A percentile compares a stretch with the other conserved stretches of the same genome.
Evolutionary conservation across 1,140 invertebrate species (phyloP).

Genomic region (Chrysoperla carnea): DNA sequence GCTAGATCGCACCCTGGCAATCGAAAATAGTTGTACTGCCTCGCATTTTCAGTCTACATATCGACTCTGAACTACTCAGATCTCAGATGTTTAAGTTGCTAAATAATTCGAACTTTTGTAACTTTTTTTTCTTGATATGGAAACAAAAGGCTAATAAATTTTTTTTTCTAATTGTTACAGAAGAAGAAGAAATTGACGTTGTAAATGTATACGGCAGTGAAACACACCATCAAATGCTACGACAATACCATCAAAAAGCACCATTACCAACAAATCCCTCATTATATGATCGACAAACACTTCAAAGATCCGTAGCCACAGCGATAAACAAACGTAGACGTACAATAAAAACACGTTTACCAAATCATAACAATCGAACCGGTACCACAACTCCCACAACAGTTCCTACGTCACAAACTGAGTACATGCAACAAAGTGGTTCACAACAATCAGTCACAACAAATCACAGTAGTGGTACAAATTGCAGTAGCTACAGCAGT

Average conservation of each 20-base stretch:
- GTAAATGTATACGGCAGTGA: constrained; percentile 39
- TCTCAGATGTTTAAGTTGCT: no score
- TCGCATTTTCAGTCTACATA: no score
- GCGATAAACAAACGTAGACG: constrained; percentile 18
- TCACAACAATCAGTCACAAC: constrained; percentile 10
- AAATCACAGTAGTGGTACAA: constrained; percentile 13
- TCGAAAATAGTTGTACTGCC: no score
- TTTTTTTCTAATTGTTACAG: constrained; percentile 26
- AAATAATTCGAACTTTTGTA: no score
- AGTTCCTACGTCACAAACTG: background rate
- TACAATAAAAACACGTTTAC: background rate
- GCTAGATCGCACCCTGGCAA: no score
- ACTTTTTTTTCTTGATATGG: no score
- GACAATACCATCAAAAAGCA: constrained; percentile 21
- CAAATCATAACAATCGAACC: constrained; percentile 4
- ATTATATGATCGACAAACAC: constrained; percentile 35
- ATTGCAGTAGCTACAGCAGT: constrained; percentile 7
- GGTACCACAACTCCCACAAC: constrained; percentile 4
- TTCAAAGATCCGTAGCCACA: constrained; percentile 36
- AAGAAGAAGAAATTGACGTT: constrained; percentile 73
- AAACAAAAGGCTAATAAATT: no score
- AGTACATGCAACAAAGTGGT: constrained; percentile 10
- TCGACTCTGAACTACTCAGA: no score
- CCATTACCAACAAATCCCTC: constrained; percentile 41
- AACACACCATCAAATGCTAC: constrained; percentile 17